Conservation (phyloP, 2,888 invertebrate genomes). For the Leucophora obtusa region DNA sequence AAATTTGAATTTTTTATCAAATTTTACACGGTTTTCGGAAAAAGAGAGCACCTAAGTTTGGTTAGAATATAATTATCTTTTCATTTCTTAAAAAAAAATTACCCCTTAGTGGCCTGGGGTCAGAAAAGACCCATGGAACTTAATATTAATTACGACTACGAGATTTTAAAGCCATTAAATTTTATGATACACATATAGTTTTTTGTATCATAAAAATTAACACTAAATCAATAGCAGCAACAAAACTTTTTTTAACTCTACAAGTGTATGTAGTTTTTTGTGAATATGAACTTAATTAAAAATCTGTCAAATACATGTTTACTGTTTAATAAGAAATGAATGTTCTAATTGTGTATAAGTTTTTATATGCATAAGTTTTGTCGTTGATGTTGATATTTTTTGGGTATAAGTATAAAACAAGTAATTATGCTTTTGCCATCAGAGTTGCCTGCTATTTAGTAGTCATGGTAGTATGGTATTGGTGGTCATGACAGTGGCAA, state of each 20-base stretch:
- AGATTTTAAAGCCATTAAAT: no score
- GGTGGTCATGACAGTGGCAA: slow-evolving; percentile 35
- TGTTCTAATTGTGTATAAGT: background rate
- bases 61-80: no score
- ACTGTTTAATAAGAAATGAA: background rate
- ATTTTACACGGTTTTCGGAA: no score
- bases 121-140: no score
- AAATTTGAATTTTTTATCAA: no score
- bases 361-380: background rate
- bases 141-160: no score
- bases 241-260: background rate
- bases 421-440: background rate
- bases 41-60: no score
- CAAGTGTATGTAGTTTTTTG: background rate
- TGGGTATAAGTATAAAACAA: no score
- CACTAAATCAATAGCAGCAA: background rate
- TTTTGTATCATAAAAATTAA: background rate
- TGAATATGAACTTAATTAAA: slow-evolving; percentile 46
- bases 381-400: no score
- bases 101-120: no score
- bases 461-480: slow-evolving; percentile 29
- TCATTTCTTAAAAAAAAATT: no score
- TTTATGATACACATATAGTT: no score
- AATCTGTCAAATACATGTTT: slow-evolving; percentile 42
- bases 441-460: slow-evolving; percentile 9